Evolutionary conservation across 2,888 invertebrate species (phyloP).

Genomic region (Panzeria rudis): DNA sequence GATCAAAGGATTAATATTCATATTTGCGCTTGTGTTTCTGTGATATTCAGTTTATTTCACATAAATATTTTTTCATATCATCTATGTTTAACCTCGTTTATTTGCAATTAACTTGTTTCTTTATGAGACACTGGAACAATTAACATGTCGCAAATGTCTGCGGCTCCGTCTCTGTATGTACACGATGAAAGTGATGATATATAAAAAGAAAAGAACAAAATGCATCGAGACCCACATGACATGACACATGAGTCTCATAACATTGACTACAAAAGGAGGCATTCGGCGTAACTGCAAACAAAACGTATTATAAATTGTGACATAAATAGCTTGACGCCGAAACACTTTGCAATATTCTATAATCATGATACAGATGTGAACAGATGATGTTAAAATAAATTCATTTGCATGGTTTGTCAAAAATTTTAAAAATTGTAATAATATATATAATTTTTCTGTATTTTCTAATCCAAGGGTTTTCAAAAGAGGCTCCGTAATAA

Average conservation of each 20-base stretch:
- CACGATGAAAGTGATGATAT: conserved; percentile 37
- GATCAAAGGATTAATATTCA: conserved; percentile 67
- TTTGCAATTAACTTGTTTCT: conserved; percentile 80
- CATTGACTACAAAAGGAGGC: conserved; percentile 80
- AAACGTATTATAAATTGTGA: conserved; percentile 51
- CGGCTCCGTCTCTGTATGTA: conserved; percentile 26
- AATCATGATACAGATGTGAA: conserved; percentile 37
- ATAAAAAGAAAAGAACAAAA: conserved; percentile 29
- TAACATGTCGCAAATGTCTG: conserved; percentile 79
- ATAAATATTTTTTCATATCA: conserved; percentile 16
- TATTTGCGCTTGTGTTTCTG: conserved; percentile 3
- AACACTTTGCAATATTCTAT: conserved; percentile 55
- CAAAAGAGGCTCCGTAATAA: too few relatives aligned
- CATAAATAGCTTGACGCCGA: conserved; percentile 67
- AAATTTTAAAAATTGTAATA: too few relatives aligned
- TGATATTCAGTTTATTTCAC: not conserved
- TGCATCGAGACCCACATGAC: conserved; percentile 63
- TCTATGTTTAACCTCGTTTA: conserved; percentile 71
- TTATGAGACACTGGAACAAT: conserved; percentile 80
- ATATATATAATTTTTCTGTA: too few relatives aligned
- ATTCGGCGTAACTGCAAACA: conserved; percentile 21
- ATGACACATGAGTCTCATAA: conserved; percentile 81
- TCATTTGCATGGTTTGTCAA: conserved; percentile 28
- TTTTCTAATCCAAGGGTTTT: too few relatives aligned
- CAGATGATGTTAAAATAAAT: conserved; percentile 54